phyloP scores from a whole-genome alignment of 1,140 invertebrate genomes.

The Procambarus clarkii region DNA sequence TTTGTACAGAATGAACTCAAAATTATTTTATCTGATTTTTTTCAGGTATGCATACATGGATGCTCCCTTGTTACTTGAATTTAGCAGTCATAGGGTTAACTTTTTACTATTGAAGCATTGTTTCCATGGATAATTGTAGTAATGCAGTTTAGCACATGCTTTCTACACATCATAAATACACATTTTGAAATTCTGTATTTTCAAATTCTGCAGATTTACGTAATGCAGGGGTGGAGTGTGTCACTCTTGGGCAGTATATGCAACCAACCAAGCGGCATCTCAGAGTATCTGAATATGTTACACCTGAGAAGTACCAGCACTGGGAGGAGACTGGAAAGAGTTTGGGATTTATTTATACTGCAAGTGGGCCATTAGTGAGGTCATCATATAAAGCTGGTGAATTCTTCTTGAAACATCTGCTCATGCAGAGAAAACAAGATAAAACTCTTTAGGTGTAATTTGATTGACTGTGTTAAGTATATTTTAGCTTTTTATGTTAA shows the following conservation, averaged over 20 bases:
- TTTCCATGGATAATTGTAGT: too few species aligned
- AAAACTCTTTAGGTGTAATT: not conserved
- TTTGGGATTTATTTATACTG: slow-evolving; percentile 97
- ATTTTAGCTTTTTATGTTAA: not conserved
- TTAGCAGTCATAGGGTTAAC: too few species aligned
- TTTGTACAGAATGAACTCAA: too few species aligned
- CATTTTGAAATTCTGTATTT: too few species aligned
- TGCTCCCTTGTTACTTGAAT: too few species aligned
- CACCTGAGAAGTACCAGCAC: slow-evolving; percentile 93
- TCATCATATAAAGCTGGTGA: slow-evolving; percentile 86
- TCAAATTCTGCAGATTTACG: slow-evolving; percentile 82
- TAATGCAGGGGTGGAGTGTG: slow-evolving; percentile 89
- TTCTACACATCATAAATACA: too few species aligned
- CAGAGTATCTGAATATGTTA: slow-evolving; percentile 95
- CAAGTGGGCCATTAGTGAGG: slow-evolving; percentile 96
- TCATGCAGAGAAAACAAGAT: slow-evolving; percentile 76
- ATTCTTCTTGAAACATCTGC: slow-evolving; percentile 89
- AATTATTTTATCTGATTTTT: too few species aligned
- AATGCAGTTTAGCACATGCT: too few species aligned
- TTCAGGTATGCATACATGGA: too few species aligned
- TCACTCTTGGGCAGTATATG: slow-evolving; percentile 99
- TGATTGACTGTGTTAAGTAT: not conserved
- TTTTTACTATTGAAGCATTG: too few species aligned
- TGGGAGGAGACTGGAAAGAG: slow-evolving; percentile 92
- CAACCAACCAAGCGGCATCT: slow-evolving; percentile 98